Base-by-base conservation (phyloP, 2,888 invertebrate genomes). In the Drosophila demipolita region DNA sequence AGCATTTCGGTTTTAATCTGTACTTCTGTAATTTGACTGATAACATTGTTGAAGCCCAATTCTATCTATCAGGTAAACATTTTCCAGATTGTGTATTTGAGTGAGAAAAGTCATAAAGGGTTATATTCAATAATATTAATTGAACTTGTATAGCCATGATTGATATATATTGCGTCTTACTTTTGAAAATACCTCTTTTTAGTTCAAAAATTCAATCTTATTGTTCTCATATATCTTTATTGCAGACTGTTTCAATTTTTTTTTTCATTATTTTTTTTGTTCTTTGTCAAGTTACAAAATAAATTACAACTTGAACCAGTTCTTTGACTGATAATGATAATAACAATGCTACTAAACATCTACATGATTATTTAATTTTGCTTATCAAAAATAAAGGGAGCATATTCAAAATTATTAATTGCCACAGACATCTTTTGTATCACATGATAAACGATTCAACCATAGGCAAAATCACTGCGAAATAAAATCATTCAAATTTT, bases 1-100 rank as follows among this genome's bases (percentile, higher is more conserved):
- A 53, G 12, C 23, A n/a, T 11, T 26, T 36, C 8, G 15, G 9
- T 1, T 48, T 17, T 3, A 50, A 29, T 53, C 15, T 33, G 33
- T 53, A 33, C 26, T 26, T 55, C 12, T 8, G 12, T 12, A n/a
- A 40, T 15, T 40, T 40, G 40, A 57, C 40, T 57, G 55, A 57
- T 57, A 57, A 40, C 55, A 57, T 15, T 57, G n/a, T 57, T 29
- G 15, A 32, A 57, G 20, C 29, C 38, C 36, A 55, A 38, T 38
- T 54, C 36, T 17, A 7, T 54, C 23, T 38, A 36, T 36, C 17
- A 40, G 29, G 20, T 57, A 57, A 57, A 57, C 40, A 20, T 45
- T 45, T 29, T 20, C n/a, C 5, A 15, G 45, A 45, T 23, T 45
- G 20, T 23, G 3, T 45, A 20, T 20, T 45, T 15, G 45, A 12